phyloP scores from a whole-genome alignment of 2,797 vertebrate genomes.

The Tolypeutes matacus region DNA sequence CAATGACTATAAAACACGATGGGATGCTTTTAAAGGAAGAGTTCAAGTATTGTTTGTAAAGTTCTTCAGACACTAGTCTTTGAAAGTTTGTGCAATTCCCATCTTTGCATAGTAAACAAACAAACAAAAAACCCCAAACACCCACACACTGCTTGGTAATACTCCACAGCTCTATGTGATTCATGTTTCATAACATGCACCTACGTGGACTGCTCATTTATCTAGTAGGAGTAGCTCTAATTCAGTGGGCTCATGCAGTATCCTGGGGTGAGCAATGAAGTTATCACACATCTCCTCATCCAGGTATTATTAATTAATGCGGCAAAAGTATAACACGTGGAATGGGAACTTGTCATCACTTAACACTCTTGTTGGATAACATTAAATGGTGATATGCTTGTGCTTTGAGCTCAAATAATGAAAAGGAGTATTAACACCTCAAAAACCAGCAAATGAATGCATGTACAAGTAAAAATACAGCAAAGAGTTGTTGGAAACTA shows the following conservation, averaged over 20 bases:
- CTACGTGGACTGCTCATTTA: conserved; percentile 89
- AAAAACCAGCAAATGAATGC: conserved; percentile 73
- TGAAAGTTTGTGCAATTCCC: conserved; percentile 93
- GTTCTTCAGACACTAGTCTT: conserved; percentile 85
- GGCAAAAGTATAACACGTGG: conserved; percentile 87
- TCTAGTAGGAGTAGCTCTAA: conserved; percentile 90
- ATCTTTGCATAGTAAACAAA: conserved; percentile 99
- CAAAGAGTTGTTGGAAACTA: conserved; percentile 68
- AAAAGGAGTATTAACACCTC: conserved; percentile 51
- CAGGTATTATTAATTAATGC: conserved; percentile 86
- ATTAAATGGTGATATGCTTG: conserved; percentile 53
- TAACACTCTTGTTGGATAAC: conserved; percentile 73
- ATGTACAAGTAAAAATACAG: conserved; percentile 70
- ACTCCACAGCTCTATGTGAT: conserved; percentile 84
- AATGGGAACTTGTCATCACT: conserved; percentile 87
- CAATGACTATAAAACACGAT: conserved; percentile 84
- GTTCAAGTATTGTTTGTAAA: conserved; percentile 89
- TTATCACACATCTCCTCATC: conserved; percentile 86
- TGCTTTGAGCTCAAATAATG: conserved; percentile 67
- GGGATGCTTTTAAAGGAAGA: conserved; percentile 85
- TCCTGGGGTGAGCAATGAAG: conserved; percentile 87
- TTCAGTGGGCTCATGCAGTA: conserved; percentile 93
- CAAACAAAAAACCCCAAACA: background rate
- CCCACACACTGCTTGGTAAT: conserved; percentile 83
- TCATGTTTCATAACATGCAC: conserved; percentile 93